Evolutionary conservation across 2,888 invertebrate species (phyloP).

Genomic region (Autographa gamma): DNA sequence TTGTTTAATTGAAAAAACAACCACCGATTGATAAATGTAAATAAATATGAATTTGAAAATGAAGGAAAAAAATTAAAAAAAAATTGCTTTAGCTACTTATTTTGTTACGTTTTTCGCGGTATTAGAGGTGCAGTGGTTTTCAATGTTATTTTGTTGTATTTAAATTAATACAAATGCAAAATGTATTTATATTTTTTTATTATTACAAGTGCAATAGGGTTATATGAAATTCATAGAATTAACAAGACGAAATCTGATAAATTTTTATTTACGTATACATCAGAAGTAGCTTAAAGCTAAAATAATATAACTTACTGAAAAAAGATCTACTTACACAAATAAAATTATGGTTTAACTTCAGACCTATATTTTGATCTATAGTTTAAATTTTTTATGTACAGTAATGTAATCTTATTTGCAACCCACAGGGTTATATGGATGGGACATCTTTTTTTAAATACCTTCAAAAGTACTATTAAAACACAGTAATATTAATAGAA

Average conservation of each 20-base stretch:
- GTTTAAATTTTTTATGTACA: too few species aligned
- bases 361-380: too few species aligned
- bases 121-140: constrained; percentile 58
- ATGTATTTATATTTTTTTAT: constrained; percentile 49
- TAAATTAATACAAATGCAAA: constrained; percentile 47
- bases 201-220: constrained; percentile 40
- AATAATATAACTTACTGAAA: too few species aligned
- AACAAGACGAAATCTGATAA: neutral
- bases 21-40: constrained; percentile 63
- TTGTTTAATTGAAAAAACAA: constrained; percentile 45
- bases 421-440: too few species aligned
- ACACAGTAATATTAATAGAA: too few species aligned
- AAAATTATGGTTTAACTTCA: too few species aligned
- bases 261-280: neutral
- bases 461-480: too few species aligned
- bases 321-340: too few species aligned
- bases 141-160: constrained; percentile 62
- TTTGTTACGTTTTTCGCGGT: constrained; percentile 64
- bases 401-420: too few species aligned
- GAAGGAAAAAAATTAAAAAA: constrained; percentile 46
- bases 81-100: constrained; percentile 59
- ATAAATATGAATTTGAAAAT: constrained; percentile 52
- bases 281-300: too few species aligned
- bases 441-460: too few species aligned
- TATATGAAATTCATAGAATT: constrained; percentile 31